Evolutionary conservation across 2,888 invertebrate genomes (phyloP).

Genomic region (Stegana nigrithorax): DNA sequence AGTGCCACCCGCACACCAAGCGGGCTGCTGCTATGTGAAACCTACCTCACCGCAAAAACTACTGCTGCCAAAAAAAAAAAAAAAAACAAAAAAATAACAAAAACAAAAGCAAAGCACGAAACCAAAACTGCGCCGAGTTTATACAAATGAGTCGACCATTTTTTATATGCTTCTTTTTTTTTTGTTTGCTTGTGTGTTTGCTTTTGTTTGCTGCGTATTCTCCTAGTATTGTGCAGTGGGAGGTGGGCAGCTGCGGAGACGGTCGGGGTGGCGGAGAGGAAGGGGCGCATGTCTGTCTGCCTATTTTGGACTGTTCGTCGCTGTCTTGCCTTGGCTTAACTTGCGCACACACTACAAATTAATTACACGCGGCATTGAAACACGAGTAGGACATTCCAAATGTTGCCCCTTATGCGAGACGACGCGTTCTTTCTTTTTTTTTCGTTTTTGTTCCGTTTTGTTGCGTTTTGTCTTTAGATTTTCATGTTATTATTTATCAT

Average conservation of each 20-base stretch:
- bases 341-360: conserved; percentile 45
- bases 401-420: no score
- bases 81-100: neutral
- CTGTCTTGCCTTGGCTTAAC: no score
- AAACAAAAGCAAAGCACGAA: conserved; percentile 27
- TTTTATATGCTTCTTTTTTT: conserved; percentile 42
- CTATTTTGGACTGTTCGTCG: neutral
- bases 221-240: no score
- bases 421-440: conserved; percentile 35
- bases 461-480: conserved; percentile 1
- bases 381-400: conserved; percentile 38
- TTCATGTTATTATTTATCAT: conserved; percentile 12
- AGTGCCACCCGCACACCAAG: neutral
- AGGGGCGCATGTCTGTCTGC: no score
- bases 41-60: conserved; percentile 4
- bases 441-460: no score
- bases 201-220: neutral
- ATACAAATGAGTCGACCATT: conserved; percentile 55
- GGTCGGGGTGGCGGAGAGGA: no score
- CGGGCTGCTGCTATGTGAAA: neutral
- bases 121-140: conserved; percentile 45
- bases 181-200: neutral
- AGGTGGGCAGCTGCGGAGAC: no score
- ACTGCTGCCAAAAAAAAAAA: conserved; percentile 23
- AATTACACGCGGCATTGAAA: conserved; percentile 48